phyloP scores from a whole-genome alignment of 2,888 invertebrate species.

The Phorcus lineatus region DNA sequence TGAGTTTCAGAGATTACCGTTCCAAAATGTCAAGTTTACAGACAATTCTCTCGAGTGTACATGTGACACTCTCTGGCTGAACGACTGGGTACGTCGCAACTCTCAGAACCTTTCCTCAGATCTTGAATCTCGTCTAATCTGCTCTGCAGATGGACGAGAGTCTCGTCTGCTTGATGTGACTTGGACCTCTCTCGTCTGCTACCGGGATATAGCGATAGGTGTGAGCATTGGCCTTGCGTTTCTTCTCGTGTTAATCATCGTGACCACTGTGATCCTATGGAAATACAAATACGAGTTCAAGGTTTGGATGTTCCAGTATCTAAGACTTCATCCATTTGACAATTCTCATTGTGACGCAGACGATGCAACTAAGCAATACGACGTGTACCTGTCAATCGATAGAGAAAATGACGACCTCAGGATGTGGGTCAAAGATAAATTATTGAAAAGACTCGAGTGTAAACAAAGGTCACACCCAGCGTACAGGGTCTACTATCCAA shows the following conservation, averaged over 20 bases:
- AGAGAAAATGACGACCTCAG: conserved; percentile 6
- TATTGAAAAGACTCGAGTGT: neutral
- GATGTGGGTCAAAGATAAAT: conserved; percentile 2
- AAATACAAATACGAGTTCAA: neutral
- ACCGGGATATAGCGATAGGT: neutral
- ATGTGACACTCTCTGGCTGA: conserved; percentile 6
- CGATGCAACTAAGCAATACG: neutral
- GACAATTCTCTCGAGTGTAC: neutral
- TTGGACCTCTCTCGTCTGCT: neutral
- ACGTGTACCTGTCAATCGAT: neutral
- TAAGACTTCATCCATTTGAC: neutral
- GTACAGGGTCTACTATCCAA: neutral
- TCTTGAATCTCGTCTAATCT: neutral
- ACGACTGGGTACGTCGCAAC: neutral
- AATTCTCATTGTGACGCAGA: neutral
- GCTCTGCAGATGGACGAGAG: neutral
- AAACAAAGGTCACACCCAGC: neutral
- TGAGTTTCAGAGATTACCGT: neutral
- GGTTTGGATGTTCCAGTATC: neutral
- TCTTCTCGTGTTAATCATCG: neutral
- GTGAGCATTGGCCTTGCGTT: neutral
- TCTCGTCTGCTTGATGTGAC: conserved; percentile 8
- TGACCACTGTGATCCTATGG: neutral
- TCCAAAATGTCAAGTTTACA: neutral
- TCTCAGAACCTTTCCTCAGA: conserved; percentile 4